A percentile compares a stretch with the other conserved stretches of the same genome.
These are phyloP conservation scores for Itoplectis maculator DNA, from an alignment of 2,888 invertebrate species.

Conservation along the genomic window DNA sequence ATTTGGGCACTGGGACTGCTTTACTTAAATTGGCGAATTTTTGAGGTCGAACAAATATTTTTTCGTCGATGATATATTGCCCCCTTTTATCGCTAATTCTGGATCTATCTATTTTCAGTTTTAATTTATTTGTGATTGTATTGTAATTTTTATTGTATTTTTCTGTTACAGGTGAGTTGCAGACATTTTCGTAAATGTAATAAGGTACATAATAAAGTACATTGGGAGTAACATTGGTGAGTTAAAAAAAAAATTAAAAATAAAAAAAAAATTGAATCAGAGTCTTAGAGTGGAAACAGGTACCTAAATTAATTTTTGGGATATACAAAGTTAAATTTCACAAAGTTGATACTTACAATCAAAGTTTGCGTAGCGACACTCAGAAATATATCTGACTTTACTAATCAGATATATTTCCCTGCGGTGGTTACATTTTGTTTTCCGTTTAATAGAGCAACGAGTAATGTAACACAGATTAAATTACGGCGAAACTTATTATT, in stretches of 20 bases:
- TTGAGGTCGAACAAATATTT: background rate
- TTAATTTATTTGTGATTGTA: background rate
- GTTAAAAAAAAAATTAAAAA: background rate
- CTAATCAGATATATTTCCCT: background rate
- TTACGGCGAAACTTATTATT: too few relatives aligned
- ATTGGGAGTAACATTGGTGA: slow-evolving; percentile 15
- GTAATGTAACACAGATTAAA: too few relatives aligned
- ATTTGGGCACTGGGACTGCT: background rate
- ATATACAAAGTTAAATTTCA: background rate
- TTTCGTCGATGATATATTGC: background rate
- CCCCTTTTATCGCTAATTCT: too few relatives aligned
- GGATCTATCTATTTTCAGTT: too few relatives aligned
- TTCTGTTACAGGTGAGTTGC: slow-evolving; percentile 61
- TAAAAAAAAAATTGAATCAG: background rate
- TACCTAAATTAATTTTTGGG: background rate
- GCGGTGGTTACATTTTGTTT: too few relatives aligned
- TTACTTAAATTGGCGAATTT: background rate
- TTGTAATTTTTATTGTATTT: background rate
- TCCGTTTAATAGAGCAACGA: too few relatives aligned
- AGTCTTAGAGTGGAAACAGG: background rate
- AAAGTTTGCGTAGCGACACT: background rate
- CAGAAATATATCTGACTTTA: background rate
- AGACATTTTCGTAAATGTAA: background rate
- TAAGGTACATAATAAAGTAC: background rate
- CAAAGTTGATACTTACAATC: background rate